Conservation (phyloP, 2,888 invertebrate species). For the Conomelus anceps region DNA sequence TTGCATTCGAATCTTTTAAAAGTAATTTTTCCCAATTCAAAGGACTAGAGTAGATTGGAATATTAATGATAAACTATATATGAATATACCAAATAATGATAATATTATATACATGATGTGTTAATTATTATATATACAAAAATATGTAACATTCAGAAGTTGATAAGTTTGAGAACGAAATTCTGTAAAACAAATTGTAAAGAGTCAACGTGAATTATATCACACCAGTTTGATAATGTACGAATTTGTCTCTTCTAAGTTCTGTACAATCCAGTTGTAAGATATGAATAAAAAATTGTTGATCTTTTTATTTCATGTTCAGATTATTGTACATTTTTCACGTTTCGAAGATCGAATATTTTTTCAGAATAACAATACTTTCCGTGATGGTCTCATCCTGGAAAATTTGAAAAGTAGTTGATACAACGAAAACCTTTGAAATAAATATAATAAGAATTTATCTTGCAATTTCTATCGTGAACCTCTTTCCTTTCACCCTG, state of each 20-base stretch:
- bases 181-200: not conserved
- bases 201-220: not conserved
- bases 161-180: not conserved
- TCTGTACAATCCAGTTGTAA: not conserved
- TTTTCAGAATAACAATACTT: not conserved
- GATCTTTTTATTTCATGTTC: not conserved
- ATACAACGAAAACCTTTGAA: not conserved
- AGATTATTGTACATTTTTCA: not conserved
- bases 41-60: not conserved
- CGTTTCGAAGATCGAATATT: not conserved
- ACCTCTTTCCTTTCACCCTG: no score
- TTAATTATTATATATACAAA: not conserved
- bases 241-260: not conserved
- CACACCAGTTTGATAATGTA: not conserved
- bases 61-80: not conserved
- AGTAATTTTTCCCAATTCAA: not conserved
- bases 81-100: not conserved
- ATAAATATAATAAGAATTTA: not conserved
- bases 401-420: not conserved
- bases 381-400: not conserved
- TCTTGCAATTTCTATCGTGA: not conserved
- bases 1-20: not conserved
- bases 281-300: not conserved
- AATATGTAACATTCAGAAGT: not conserved
- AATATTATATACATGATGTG: not conserved